Evolutionary conservation across 1,140 invertebrate species (phyloP), one percentile per base, ranked within the genome.

Genomic region (Phymorhynchus buccinoides): DNA sequence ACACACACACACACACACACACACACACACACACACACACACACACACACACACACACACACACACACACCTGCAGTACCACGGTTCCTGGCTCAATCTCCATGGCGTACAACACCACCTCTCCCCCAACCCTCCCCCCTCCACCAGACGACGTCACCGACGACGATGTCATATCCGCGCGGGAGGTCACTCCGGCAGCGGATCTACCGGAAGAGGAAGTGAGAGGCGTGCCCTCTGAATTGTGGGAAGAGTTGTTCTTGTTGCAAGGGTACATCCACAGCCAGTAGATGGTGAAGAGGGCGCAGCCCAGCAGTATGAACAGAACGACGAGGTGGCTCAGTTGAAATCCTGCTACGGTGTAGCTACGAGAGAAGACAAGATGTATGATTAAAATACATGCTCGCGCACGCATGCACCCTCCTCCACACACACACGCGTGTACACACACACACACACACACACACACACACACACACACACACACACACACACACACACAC

Each of bases 21-120:
- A n/a, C n/a, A n/a, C n/a, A n/a, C n/a, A 80, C 22, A 80, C 79
- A 6, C 41, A 27, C n/a, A n/a, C n/a, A n/a, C 12, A 2, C 62
- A 56, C 4, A 80, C 18, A 4, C 27, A 56, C 9, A n/a, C n/a
- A n/a, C 6, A 4, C 6, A 1, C 41, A 14, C 0, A 37, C 42
- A n/a, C 56, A 35, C 14, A 1, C 18, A 22, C 7, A 82, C 80
- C 80, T 89, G 87, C 3, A 89, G 79, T 0, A 89, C 80, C 22
- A 89, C 86, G 7, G 87, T 83, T 18, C 88, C 88, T 1, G 88
- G 88, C 42, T 89, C 88, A 1, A 89, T 82, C 73, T 89, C 88
- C 77, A 85, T 73, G n/a, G 88, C 88, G 62, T 88, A 89, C 41
- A 89, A 52, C 1, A 79, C 37, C 27, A 52, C 37, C 37, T 73